Percentiles rank a stretch among this genome's conserved stretches.
Conservation (phyloP, 1,140 invertebrate genomes). For the Melipona quadrifasciata region DNA sequence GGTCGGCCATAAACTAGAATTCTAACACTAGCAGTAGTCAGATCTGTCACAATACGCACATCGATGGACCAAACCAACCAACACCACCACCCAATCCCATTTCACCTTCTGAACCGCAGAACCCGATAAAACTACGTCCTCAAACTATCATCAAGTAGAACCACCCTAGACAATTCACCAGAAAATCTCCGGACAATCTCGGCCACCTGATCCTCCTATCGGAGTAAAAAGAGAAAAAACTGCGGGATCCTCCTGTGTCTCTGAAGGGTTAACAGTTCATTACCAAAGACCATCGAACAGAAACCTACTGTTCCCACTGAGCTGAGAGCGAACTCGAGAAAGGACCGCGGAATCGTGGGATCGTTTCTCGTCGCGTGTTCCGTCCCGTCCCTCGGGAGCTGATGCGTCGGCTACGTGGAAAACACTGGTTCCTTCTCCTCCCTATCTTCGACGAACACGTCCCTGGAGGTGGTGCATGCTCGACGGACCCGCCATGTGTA, state of each 20-base stretch:
- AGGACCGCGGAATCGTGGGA: conserved; percentile 24
- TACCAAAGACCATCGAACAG: background rate
- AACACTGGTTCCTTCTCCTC: background rate
- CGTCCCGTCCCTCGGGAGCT: conserved; percentile 22
- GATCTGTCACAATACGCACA: background rate
- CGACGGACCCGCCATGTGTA: conserved; percentile 37
- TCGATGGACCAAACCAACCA: background rate
- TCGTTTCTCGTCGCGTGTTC: conserved; percentile 29
- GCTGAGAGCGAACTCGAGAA: conserved; percentile 29
- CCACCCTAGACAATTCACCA: background rate
- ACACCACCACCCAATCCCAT: background rate
- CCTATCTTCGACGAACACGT: conserved; percentile 55
- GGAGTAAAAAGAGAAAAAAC: no score
- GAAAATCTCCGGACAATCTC: background rate
- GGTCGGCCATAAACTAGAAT: no score
- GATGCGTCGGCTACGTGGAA: background rate
- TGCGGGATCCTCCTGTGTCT: no score
- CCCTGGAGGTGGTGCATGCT: conserved; percentile 30
- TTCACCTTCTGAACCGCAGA: background rate
- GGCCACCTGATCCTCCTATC: background rate
- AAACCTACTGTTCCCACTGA: no score
- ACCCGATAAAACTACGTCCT: background rate
- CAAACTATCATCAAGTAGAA: background rate
- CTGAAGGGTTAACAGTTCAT: conserved; percentile 21
- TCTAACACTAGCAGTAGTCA: no score